A percentile compares a stretch with the other conserved stretches of the same genome.
Evolutionary conservation across 2,888 invertebrate genomes (phyloP).

Genomic region (Argynnis bischoffii): DNA sequence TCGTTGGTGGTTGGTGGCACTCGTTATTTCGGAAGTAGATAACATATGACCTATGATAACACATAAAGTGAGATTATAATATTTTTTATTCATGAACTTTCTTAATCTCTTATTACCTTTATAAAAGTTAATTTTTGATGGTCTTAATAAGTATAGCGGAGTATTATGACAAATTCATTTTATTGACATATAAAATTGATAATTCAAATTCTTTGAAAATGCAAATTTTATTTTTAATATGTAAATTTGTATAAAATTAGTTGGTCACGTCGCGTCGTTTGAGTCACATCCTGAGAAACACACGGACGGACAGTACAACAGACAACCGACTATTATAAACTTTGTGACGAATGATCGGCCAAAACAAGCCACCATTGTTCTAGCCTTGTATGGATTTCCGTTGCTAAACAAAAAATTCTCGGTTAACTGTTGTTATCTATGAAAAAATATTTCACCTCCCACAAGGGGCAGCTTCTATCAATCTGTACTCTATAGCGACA

Average conservation of each 20-base stretch:
- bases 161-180: too few species aligned
- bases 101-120: too few species aligned
- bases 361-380: conserved; percentile 68
- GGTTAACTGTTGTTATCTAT: conserved; percentile 36
- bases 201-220: not conserved
- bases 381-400: conserved; percentile 65
- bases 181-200: too few species aligned
- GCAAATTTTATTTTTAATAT: conserved; percentile 21
- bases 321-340: conserved; percentile 50
- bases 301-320: conserved; percentile 47
- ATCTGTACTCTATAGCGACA: too few species aligned
- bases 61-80: too few species aligned
- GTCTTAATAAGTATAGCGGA: too few species aligned
- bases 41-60: too few species aligned
- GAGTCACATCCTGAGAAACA: conserved; percentile 66
- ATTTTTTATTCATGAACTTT: too few species aligned
- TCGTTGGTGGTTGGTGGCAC: too few species aligned
- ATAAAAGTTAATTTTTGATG: too few species aligned
- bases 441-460: conserved; percentile 15
- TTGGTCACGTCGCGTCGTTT: conserved; percentile 51
- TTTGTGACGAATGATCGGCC: conserved; percentile 53
- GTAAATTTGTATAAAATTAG: conserved; percentile 45
- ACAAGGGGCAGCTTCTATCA: too few species aligned
- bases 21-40: too few species aligned
- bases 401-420: conserved; percentile 56